Evolutionary conservation across 2,888 invertebrate species (phyloP).

Genomic region (Sussaba pulchella): DNA sequence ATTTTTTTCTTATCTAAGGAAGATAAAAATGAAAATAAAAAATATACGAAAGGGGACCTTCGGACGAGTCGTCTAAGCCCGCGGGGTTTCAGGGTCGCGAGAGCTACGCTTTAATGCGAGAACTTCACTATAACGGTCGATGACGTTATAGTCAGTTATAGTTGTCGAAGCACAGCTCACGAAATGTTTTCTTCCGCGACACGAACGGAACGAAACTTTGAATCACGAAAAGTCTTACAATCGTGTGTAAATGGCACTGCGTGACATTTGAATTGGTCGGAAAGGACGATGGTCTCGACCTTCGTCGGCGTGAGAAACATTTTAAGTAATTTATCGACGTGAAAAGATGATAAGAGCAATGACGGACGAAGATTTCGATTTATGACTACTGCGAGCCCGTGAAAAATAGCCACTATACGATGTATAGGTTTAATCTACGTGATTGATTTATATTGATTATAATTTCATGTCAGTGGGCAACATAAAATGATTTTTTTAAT

Average conservation of each 20-base stretch:
- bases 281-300: slow-evolving; percentile 18
- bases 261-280: slow-evolving; percentile 47
- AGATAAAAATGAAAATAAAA: not conserved
- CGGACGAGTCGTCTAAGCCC: slow-evolving; percentile 9
- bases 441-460: too few relatives aligned
- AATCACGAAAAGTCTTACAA: slow-evolving; percentile 14
- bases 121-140: slow-evolving; percentile 62
- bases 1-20: not conserved
- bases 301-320: not conserved
- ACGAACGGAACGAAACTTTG: not conserved
- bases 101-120: slow-evolving; percentile 38
- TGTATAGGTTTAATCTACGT: too few relatives aligned
- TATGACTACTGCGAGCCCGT: not conserved
- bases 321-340: not conserved
- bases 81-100: slow-evolving; percentile 56
- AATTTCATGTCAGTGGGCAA: too few relatives aligned
- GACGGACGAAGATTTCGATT: not conserved
- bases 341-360: not conserved
- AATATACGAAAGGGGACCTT: slow-evolving; percentile 17
- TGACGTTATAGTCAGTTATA: slow-evolving; percentile 60
- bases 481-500: too few relatives aligned
- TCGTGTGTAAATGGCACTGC: slow-evolving; percentile 42
- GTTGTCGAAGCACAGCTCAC: slow-evolving; percentile 15
- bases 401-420: not conserved
- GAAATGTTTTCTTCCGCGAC: slow-evolving; percentile 37